Conservation (phyloP, 92 coral and sea anemone genomes). For the Parazoanthus swiftii region DNA sequence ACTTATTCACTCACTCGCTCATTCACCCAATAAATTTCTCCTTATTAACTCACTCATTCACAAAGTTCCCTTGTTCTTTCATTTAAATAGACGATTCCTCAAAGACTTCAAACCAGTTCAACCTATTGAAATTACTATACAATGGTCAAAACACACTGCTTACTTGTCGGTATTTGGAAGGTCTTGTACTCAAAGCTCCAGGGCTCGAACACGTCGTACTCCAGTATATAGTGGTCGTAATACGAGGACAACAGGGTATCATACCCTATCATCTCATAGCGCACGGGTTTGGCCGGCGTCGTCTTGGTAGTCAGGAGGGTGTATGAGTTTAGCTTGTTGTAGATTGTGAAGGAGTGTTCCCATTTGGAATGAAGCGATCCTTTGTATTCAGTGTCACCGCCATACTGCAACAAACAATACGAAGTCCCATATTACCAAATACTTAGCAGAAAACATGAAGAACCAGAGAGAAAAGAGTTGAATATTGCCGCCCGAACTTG, state of each 20-base stretch:
- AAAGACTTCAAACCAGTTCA: not conserved
- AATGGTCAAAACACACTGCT: not conserved
- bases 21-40: not conserved
- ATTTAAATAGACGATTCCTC: no score
- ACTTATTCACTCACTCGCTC: not conserved
- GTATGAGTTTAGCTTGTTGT: conserved; percentile 91
- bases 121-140: no score
- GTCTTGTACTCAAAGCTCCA: conserved; percentile 75
- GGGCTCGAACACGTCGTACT: conserved; percentile 78
- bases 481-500: no score
- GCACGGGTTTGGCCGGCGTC: conserved; percentile 71
- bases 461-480: no score
- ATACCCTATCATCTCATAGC: conserved; percentile 99
- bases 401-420: conserved; percentile 56
- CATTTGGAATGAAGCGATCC: conserved; percentile 78
- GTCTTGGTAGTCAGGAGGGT: conserved; percentile 78
- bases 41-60: not conserved
- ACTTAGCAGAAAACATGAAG: no score
- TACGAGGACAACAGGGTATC: conserved; percentile 94
- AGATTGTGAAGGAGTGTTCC: conserved; percentile 91
- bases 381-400: conserved; percentile 64
- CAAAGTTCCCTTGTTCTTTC: not conserved
- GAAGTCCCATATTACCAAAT: not conserved
- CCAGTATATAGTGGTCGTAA: conserved; percentile 95
- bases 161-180: conserved; percentile 92